Base-by-base conservation (phyloP, 2,797 vertebrate species). In the Periophthalmus magnuspinnatus region DNA sequence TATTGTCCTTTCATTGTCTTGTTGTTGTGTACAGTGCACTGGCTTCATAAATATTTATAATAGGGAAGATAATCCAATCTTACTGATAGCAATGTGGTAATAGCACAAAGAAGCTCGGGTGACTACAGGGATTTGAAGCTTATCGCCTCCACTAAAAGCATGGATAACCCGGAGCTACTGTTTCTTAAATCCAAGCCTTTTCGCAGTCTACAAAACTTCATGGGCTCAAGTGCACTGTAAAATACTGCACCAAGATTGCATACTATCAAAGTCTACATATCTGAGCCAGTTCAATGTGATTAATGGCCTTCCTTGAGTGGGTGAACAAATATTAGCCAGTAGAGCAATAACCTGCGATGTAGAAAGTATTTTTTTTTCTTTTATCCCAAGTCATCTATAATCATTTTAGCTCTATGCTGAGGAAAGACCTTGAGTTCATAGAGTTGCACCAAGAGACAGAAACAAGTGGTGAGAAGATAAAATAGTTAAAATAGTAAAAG, bases 231-330 rank as follows among this genome's bases (percentile, higher is more conserved):
- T 81, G 70, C 80, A 74, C 72, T 65, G 7, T 72, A 73, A 78
- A 81, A 79, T 68, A 83, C 71, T 71, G 75, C 81, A 83, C 81
- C 77, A 77, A 81, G 81, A 78, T 81, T 77, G 69, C 73, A 75
- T 81, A 45, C 69, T 79, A 93, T 93, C 92, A 92, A 91, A 92
- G 90, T 78, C 81, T 91, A 91, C 92, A 90, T 89, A 91, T 52
- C 63, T 65, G 47, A 89, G 91, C 80, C 68, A 62, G 50, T 69
- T 69, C 67, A 63, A 60, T 65, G 61, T 82, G 86, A 91, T 91
- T 90, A 91, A 91, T 90, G 90, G 88, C 84, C 84, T 67, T 74
- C 77, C 81, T 90, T 89, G 66, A 65, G 34, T 17, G 54, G 56
- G 45, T 76, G 73, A 83, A 79, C 85, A 86, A 85, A 89, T 83